Conservation (phyloP, 1,140 invertebrate genomes). For the Drosophila tropicalis region DNA sequence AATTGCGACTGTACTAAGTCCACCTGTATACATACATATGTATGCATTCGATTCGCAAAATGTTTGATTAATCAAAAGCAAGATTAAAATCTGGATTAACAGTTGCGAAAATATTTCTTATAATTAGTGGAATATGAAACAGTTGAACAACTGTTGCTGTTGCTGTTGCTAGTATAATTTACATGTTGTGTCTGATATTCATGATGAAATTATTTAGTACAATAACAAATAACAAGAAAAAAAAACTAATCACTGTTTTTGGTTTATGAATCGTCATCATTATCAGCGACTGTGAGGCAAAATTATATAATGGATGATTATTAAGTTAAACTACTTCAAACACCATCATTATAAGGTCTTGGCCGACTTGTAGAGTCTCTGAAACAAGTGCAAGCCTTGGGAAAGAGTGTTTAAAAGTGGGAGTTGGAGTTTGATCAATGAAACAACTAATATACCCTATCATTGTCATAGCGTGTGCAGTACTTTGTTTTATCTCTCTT, state of each 20-base stretch:
- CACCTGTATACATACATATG: background rate
- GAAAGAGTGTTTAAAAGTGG: no score
- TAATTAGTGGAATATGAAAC: constrained; percentile 1
- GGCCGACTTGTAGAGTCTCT: background rate
- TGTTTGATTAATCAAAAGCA: constrained; percentile 4
- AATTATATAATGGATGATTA: constrained; percentile 5
- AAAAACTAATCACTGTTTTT: constrained; percentile 1
- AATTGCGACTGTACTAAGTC: constrained; percentile 1
- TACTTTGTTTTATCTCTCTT: constrained; percentile 4
- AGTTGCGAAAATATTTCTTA: background rate
- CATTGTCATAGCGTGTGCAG: background rate
- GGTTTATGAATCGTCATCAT: constrained; percentile 10
- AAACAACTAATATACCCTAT: background rate
- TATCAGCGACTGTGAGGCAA: background rate
- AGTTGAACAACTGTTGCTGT: constrained; percentile 33
- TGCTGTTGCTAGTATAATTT: background rate
- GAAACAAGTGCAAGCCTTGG: no score
- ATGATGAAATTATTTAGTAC: constrained; percentile 1
- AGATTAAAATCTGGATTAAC: background rate
- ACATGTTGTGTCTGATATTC: background rate
- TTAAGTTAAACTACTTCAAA: background rate
- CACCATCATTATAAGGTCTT: background rate
- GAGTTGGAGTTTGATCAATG: no score
- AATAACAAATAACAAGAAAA: background rate
- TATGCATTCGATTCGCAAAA: background rate